Conservation (phyloP, 2,797 vertebrate genomes). For the Acanthornis magna region DNA sequence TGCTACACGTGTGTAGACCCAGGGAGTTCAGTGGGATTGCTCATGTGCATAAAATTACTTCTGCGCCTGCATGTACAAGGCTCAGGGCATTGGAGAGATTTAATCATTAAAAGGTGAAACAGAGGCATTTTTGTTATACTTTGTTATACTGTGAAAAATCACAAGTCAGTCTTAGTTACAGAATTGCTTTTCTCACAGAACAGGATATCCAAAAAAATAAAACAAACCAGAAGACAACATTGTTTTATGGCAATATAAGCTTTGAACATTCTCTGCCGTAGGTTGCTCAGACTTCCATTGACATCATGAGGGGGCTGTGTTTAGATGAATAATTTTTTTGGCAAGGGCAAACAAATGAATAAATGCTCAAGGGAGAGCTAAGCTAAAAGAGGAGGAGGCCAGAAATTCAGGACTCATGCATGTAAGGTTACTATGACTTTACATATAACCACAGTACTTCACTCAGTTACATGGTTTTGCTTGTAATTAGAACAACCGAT, state of each 20-base stretch:
- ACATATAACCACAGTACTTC: neutral
- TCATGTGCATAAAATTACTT: constrained; percentile 50
- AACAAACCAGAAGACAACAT: constrained; percentile 26
- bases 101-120: constrained; percentile 49
- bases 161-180: constrained; percentile 57
- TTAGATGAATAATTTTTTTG: constrained; percentile 63
- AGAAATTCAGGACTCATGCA: neutral
- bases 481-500: neutral
- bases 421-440: constrained; percentile 26
- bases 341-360: constrained; percentile 66
- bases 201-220: constrained; percentile 10
- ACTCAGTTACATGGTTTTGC: neutral
- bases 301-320: constrained; percentile 28
- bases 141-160: constrained; percentile 50
- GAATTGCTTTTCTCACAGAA: constrained; percentile 3
- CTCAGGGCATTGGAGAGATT: constrained; percentile 13
- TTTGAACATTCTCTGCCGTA: constrained; percentile 55
- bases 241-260: constrained; percentile 27
- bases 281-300: constrained; percentile 60
- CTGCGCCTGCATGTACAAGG: neutral
- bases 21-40: neutral
- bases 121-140: constrained; percentile 48
- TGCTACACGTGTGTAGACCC: neutral
- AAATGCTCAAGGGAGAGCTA: constrained; percentile 56
- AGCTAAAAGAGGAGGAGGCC: neutral